phyloP scores from a whole-genome alignment of 2,797 vertebrate genomes.

The Poeciliopsis gracilis region DNA sequence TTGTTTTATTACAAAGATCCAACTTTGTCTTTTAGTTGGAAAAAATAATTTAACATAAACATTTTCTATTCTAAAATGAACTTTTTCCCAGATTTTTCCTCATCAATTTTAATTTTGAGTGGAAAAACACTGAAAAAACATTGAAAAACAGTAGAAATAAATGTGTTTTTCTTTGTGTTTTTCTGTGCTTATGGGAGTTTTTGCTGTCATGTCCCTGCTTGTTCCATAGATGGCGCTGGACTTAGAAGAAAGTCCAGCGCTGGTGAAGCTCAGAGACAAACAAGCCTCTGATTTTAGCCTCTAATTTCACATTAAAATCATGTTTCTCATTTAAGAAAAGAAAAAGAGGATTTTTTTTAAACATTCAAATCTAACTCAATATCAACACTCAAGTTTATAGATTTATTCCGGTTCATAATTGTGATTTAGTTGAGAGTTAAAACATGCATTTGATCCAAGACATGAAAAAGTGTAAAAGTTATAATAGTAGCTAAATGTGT shows the following conservation, averaged over 20 bases:
- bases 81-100: neutral
- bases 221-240: conserved; percentile 83
- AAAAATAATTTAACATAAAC: neutral
- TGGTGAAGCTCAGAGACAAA: conserved; percentile 21
- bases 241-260: conserved; percentile 40
- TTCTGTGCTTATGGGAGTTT: neutral
- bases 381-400: neutral
- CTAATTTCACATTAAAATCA: neutral
- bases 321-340: neutral
- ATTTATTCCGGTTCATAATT: neutral
- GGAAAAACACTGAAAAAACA: neutral
- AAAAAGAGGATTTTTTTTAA: neutral
- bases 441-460: neutral
- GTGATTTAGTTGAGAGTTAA: neutral
- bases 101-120: neutral
- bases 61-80: neutral
- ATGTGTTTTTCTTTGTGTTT: neutral
- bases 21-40: neutral
- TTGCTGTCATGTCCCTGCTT: conserved; percentile 69
- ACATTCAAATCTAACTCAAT: neutral
- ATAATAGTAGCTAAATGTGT: neutral
- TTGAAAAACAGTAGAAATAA: neutral
- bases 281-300: neutral
- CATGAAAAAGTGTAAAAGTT: neutral
- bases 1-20: neutral